These are phyloP conservation scores for Cotesia congregata DNA, from an alignment of 2,888 invertebrate species.

Conservation along the genomic window DNA sequence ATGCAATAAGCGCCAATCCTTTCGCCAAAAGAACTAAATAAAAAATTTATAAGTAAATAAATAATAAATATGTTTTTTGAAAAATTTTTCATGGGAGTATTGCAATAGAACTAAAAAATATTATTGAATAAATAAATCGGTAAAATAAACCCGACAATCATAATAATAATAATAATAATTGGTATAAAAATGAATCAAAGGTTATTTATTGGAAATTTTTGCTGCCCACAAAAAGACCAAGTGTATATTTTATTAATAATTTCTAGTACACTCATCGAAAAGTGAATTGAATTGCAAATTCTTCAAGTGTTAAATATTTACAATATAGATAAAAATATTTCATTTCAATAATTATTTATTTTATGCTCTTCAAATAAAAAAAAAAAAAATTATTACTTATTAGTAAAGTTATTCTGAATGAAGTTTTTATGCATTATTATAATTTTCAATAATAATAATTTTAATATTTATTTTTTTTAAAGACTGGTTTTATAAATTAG, in stretches of 20 bases:
- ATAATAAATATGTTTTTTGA: no score
- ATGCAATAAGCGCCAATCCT: slow-evolving; percentile 16
- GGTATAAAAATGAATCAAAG: not conserved
- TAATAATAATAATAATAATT: not conserved
- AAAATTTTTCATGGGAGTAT: no score
- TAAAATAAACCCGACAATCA: no score
- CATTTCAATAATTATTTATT: not conserved
- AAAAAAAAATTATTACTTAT: no score
- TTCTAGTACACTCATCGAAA: not conserved
- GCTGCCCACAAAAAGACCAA: not conserved
- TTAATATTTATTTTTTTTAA: no score
- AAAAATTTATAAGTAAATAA: not conserved
- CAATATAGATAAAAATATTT: not conserved
- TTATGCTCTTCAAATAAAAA: no score
- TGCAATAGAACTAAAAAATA: not conserved
- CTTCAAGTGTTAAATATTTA: slow-evolving; percentile 11
- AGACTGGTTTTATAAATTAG: no score
- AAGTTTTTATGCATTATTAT: no score
- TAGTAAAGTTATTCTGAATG: no score
- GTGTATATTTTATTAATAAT: not conserved
- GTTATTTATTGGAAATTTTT: slow-evolving; percentile 1
- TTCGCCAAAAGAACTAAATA: slow-evolving; percentile 5
- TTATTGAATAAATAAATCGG: not conserved
- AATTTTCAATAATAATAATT: no score
- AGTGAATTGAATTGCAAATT: not conserved